Conservation (phyloP, 2,888 invertebrate species). For the Cataglyphis altisquamis region DNA sequence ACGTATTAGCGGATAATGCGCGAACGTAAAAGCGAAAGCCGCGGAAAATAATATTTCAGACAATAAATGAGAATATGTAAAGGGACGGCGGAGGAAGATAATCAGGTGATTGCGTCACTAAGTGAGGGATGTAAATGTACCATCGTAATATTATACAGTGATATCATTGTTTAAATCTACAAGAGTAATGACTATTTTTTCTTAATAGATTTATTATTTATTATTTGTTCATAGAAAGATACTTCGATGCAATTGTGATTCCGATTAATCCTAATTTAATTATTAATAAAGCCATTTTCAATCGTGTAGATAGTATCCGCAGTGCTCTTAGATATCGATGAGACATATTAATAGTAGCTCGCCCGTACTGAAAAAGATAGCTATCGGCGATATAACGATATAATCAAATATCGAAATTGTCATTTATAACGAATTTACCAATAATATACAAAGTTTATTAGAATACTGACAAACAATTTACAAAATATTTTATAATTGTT, state of each 20-base stretch:
- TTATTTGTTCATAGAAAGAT: neutral
- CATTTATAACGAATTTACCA: neutral
- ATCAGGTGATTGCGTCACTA: neutral
- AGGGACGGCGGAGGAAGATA: neutral
- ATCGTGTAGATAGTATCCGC: neutral
- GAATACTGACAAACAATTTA: neutral
- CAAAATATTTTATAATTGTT: neutral
- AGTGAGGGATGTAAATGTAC: neutral
- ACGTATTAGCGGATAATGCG: constrained; percentile 8
- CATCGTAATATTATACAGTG: neutral
- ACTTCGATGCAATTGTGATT: neutral
- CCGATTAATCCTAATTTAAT: neutral
- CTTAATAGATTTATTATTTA: neutral
- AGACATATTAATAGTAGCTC: constrained; percentile 8
- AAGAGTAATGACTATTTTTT: neutral
- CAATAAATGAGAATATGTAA: neutral
- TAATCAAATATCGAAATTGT: constrained; percentile 15
- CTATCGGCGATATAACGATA: neutral
- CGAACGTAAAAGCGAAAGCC: constrained; percentile 25
- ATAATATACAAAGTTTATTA: neutral
- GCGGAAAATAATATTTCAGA: neutral
- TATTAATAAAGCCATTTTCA: neutral
- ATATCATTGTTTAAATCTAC: neutral
- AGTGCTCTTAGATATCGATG: neutral
- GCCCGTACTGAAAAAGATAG: neutral